Evolutionary conservation across 2,113 vertebrate genomes (phyloP), one percentile per base, ranked within the genome.

Genomic region (Pollimyrus isidori): DNA sequence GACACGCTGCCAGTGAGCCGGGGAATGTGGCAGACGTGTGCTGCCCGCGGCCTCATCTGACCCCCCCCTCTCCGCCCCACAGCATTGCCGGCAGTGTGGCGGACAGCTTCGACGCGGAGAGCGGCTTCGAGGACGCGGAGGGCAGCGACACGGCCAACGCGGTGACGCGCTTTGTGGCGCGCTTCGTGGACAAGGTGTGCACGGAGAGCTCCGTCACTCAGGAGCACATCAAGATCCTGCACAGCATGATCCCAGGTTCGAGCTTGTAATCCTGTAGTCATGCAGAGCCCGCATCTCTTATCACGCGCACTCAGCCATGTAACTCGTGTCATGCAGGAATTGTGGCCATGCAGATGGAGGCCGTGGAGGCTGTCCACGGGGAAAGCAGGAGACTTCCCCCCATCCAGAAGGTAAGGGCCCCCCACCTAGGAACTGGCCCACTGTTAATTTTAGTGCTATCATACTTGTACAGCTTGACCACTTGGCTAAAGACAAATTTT

Each of bases 101-200:
- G 3, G 98, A 99, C 91, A 99, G 98, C 94, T 99, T 98, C 76
- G 98, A 99, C 93, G 99, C 98, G 0, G 98, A 99, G 93, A 99
- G 98, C 87, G 98, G 98, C 0, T 99, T 98, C 92, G 98, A 99
- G 93, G 98, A 99, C 91, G 97, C 97, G 0, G 98, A 99, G 92
- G 98, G 94, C 94, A 98, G 96, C 21, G 98, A 99, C 30, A 95
- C 97, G 50, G 97, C 98, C 56, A 98, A 98, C 21, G 96, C 97
- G 0, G 97, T 99, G 50, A 97, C 97, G 46, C 95, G 97, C 85
- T 99, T 99, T 91, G 97, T 99, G 88, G 97, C 97, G 2, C 97
- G 98, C 82, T 99, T 99, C 94, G 98, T 99, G 89, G 98, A 99
- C 94, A 99, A 99, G 90, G 98, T 99, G 92, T 99, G 98, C 94